Evolutionary conservation across 1,140 invertebrate species (phyloP).

Genomic region (Scaptomyza graminum): DNA sequence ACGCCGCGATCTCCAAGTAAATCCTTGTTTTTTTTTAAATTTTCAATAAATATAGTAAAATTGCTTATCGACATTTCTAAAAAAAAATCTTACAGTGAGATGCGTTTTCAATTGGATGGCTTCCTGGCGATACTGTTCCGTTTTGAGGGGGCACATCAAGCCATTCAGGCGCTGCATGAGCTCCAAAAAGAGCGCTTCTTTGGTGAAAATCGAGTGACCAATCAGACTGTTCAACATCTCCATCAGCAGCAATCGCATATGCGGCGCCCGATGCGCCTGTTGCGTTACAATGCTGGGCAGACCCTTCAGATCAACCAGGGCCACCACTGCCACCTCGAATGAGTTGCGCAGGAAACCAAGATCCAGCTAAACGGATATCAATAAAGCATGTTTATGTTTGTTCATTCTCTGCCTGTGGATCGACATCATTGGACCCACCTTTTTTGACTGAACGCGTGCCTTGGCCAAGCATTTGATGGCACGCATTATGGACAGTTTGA

Average conservation of each 20-base stretch:
- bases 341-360: constrained; percentile 58
- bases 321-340: constrained; percentile 53
- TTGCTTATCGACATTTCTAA: not conserved
- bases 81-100: constrained; percentile 45
- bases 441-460: constrained; percentile 41
- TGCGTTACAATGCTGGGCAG: constrained; percentile 75
- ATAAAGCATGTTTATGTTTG: too few species aligned
- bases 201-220: constrained; percentile 68
- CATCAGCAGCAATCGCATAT: constrained; percentile 46
- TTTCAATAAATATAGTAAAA: constrained; percentile 14
- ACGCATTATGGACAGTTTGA: constrained; percentile 49
- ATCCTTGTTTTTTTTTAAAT: constrained; percentile 72
- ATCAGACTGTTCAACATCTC: constrained; percentile 63
- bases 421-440: constrained; percentile 53
- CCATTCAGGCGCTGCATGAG: constrained; percentile 61
- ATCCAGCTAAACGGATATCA: constrained; percentile 40
- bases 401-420: too few species aligned
- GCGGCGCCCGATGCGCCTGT: constrained; percentile 43
- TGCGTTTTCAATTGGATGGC: constrained; percentile 33
- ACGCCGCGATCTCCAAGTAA: constrained; percentile 88
- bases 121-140: constrained; percentile 53
- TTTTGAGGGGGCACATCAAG: constrained; percentile 36
- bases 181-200: constrained; percentile 70
- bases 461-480: constrained; percentile 62
- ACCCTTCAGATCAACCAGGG: constrained; percentile 60